Evolutionary conservation across 1,140 invertebrate species (phyloP), one percentile per base, ranked within the genome.

Genomic region (Neodiprion lecontei): DNA sequence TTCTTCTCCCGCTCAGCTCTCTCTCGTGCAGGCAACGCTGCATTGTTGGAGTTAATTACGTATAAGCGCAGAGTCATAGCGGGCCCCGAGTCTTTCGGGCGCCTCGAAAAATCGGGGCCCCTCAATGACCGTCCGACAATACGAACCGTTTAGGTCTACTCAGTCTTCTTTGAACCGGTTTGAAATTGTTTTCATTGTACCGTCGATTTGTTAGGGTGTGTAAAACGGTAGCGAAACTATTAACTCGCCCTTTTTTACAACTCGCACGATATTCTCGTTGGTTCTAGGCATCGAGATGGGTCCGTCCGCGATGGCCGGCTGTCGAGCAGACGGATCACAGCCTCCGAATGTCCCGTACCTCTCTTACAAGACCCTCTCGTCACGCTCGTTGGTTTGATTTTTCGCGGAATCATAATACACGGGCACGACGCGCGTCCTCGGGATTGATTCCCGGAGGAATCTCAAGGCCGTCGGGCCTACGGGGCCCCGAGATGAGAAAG

Each of bases 41-140:
- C 83, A 88, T 87, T 87, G 81, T 82, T 82, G 75, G 77, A 88
- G 85, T 88, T 88, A 88, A 88, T 88, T 88, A 88, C 82, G 81
- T 79, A 88, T 87, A 88, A 88, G 80, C 76, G 87, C 87, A 81
- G 21, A 83, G 86, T 88, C 87, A 88, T 86, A 87, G 67, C 17
- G 40, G 67, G 67, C 14, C 61, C 61, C 61, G 12, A 7, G 61
- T 21, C 17, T 21, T 65, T 21, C 12, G 14, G 10, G 21, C 10
- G 67, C 12, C 67, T 47, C 23, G 5, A 21, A 69, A 71, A 71
- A 72, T 72, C 73, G 70, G 69, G 67, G 73, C 76, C 76, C 72
- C 74, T 71, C 74, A 70, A 74, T 75, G 40, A 53, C n/a, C 78
- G 67, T 68, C 74, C 75, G n/a, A 80, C 84, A 87, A 87, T 86